Conservation (phyloP, 2,797 vertebrate species). For the Pithecia hirsuta region DNA sequence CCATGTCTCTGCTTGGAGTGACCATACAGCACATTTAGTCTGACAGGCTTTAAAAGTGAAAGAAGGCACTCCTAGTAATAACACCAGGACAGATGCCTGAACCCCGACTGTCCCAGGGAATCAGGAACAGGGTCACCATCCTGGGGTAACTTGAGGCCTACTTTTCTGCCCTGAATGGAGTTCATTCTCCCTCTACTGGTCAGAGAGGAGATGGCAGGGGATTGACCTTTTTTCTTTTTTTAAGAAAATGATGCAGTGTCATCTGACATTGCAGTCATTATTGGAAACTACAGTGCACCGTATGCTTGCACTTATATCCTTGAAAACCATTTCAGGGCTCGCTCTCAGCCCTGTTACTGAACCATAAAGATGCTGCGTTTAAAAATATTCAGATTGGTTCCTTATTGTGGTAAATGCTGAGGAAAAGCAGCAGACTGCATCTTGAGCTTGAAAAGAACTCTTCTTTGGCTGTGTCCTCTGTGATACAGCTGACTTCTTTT, state of each 20-base stretch:
- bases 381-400: neutral
- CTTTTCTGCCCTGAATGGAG: neutral
- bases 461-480: neutral
- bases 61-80: neutral
- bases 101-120: neutral
- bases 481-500: neutral
- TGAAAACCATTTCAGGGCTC: fast-evolving
- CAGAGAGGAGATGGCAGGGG: neutral
- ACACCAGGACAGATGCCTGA: fast-evolving
- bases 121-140: fast-evolving
- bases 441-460: neutral
- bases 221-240: neutral
- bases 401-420: neutral
- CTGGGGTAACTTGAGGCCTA: no score
- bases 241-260: neutral
- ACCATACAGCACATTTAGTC: fast-evolving
- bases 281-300: neutral
- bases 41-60: neutral
- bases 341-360: neutral
- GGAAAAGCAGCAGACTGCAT: neutral
- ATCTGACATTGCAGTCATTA: neutral
- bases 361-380: neutral
- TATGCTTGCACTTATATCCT: neutral
- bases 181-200: neutral
- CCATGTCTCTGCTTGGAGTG: neutral